Evolutionary conservation across 2,797 vertebrate species (phyloP).

Genomic region (Cryptoprocta ferox): DNA sequence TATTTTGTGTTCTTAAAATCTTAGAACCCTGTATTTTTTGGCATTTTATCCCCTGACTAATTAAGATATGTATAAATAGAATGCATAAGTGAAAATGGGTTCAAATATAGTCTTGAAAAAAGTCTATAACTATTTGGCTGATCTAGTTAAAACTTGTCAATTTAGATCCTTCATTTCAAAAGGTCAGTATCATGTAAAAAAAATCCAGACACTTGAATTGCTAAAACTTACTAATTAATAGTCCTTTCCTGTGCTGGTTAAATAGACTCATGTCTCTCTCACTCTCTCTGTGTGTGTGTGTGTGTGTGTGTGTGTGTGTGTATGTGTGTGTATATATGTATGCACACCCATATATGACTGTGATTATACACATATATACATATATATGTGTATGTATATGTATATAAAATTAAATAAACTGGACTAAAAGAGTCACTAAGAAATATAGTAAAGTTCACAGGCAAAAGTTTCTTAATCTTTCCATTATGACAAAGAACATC

Average conservation of each 20-base stretch:
- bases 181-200: background rate
- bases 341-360: background rate
- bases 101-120: background rate
- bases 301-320: too few species aligned
- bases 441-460: background rate
- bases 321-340: background rate
- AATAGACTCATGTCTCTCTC: background rate
- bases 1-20: conserved; percentile 66
- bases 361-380: background rate
- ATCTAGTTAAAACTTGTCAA: conserved; percentile 31
- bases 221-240: background rate
- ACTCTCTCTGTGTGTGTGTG: fast-evolving
- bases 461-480: background rate
- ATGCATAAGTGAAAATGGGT: background rate
- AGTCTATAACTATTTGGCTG: background rate
- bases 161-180: conserved; percentile 2
- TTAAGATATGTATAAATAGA: conserved; percentile 52
- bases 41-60: conserved; percentile 28
- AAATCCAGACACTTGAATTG: background rate
- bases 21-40: conserved; percentile 43
- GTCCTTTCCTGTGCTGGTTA: background rate
- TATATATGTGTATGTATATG: background rate
- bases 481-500: background rate
- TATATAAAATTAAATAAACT: background rate
- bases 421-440: background rate